Evolutionary conservation across 2,113 vertebrate genomes (phyloP).

Genomic region (Hoplias malabaricus): DNA sequence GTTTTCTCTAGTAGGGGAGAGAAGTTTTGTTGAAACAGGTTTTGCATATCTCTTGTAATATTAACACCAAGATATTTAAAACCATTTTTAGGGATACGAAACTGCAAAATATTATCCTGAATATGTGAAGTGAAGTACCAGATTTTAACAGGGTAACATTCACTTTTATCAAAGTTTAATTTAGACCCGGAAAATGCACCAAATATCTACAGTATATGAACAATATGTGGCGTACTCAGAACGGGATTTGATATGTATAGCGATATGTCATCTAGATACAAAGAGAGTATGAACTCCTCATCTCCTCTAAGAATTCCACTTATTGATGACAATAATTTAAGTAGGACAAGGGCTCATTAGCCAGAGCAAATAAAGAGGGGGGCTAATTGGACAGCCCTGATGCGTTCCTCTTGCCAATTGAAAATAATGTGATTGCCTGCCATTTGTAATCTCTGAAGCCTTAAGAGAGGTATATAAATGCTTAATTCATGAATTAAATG

Average conservation of each 20-base stretch:
- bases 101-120: background rate
- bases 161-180: slow-evolving; percentile 14
- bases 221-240: background rate
- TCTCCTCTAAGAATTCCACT: background rate
- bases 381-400: background rate
- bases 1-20: too few relatives aligned
- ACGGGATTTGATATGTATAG: background rate
- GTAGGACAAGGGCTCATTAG: background rate
- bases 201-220: background rate
- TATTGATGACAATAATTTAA: background rate
- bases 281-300: background rate
- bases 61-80: slow-evolving; percentile 18
- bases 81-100: background rate
- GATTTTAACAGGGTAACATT: slow-evolving; percentile 1
- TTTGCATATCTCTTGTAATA: too few relatives aligned
- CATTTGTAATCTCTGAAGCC: background rate
- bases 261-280: background rate
- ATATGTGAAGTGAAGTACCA: background rate
- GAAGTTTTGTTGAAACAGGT: too few relatives aligned
- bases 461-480: background rate
- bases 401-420: background rate
- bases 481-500: background rate
- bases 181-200: background rate
- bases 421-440: background rate
- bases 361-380: background rate